Conservation (phyloP, 2,113 vertebrate species). For the Bubo scandiacus region DNA sequence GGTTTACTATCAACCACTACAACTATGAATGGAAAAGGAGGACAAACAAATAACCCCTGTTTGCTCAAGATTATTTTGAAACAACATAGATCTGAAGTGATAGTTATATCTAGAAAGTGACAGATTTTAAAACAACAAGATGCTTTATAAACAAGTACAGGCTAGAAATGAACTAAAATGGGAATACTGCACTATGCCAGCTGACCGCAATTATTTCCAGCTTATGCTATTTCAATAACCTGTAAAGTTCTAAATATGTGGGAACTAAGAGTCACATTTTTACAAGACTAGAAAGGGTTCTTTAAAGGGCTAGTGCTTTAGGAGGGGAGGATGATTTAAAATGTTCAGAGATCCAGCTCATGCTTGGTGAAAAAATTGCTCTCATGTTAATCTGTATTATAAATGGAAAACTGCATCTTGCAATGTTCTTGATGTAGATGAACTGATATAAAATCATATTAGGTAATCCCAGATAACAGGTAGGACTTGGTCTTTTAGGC, state of each 20-base stretch:
- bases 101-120: constrained; percentile 7
- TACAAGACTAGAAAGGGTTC: not conserved
- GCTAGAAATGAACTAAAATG: constrained; percentile 14
- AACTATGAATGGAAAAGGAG: not conserved
- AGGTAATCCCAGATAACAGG: not conserved
- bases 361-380: not conserved
- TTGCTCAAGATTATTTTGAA: constrained; percentile 32
- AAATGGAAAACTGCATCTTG: not conserved
- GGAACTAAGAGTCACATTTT: not conserved
- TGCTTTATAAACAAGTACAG: constrained; percentile 19
- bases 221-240: constrained; percentile 1
- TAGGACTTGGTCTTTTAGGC: not conserved
- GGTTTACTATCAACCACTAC: not conserved
- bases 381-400: not conserved
- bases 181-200: constrained; percentile 1
- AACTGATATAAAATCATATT: not conserved
- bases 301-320: not conserved
- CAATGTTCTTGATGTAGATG: not conserved
- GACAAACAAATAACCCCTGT: not conserved
- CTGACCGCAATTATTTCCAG: constrained; percentile 20
- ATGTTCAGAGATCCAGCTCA: not conserved
- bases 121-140: constrained; percentile 52
- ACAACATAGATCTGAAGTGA: constrained; percentile 19
- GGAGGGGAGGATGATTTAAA: not conserved
- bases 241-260: constrained; percentile 4